Evolutionary conservation across 2,113 vertebrate species (phyloP).

Genomic region (Agelaius tricolor): DNA sequence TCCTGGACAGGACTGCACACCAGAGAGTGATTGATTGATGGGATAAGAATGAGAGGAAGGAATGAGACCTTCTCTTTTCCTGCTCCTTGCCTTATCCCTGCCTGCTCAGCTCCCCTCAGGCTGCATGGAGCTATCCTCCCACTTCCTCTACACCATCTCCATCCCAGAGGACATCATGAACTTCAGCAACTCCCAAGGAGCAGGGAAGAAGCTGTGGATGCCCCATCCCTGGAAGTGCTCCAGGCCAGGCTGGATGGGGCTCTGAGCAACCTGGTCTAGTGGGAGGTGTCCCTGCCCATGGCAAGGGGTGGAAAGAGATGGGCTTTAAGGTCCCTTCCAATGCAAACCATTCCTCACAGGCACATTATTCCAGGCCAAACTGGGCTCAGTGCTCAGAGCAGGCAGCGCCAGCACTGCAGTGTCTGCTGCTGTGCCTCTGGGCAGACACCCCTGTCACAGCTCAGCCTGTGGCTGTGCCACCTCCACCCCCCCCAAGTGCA

Average conservation of each 20-base stretch:
- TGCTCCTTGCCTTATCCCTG: neutral
- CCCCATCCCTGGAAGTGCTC: neutral
- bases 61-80: neutral
- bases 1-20: neutral
- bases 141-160: neutral
- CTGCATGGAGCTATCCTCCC: neutral
- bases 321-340: neutral
- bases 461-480: accelerated
- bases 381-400: neutral
- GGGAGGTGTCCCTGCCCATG: neutral
- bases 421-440: too few species aligned
- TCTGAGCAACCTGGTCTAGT: neutral
- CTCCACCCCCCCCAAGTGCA: neutral
- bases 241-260: neutral
- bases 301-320: neutral
- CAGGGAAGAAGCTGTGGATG: neutral
- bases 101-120: neutral
- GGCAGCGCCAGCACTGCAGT: neutral
- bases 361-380: accelerated
- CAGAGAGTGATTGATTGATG: neutral
- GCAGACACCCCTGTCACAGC: neutral
- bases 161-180: accelerated
- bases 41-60: neutral
- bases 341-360: neutral
- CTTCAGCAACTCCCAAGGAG: neutral